Conservation (phyloP, 30 jellyfish, hydroid and myxozoan species). For the Hydractinia symbiolongicarpus region DNA sequence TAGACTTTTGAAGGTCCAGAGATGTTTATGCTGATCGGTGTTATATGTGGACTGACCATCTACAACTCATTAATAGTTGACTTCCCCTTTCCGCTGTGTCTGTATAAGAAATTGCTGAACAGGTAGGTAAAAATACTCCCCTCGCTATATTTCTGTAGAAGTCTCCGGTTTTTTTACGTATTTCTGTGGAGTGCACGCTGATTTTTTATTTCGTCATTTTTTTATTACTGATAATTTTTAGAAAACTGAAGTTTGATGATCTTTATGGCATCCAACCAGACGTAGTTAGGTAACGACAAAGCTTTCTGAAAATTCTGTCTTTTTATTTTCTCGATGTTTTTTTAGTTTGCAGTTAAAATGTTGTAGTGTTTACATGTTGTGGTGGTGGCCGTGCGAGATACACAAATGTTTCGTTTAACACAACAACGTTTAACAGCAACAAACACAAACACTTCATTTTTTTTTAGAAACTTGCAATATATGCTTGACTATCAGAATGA, state of each 20-base stretch:
- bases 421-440: too few relatives aligned
- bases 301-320: constrained; percentile 4
- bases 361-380: too few relatives aligned
- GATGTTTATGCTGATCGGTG: constrained; percentile 61
- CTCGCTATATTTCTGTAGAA: not conserved
- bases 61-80: constrained; percentile 67
- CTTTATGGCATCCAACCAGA: constrained; percentile 57
- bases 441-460: too few relatives aligned
- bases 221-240: not conserved
- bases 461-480: constrained; percentile 47
- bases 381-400: too few relatives aligned
- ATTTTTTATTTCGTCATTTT: too few relatives aligned
- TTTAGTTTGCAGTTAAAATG: not conserved
- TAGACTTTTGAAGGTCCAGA: constrained; percentile 69
- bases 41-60: constrained; percentile 79
- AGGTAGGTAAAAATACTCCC: constrained; percentile 34
- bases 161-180: too few relatives aligned
- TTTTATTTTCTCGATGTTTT: not conserved
- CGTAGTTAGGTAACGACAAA: constrained; percentile 52
- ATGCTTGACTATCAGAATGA: constrained; percentile 62
- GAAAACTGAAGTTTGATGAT: constrained; percentile 58
- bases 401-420: too few relatives aligned
- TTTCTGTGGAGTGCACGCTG: too few relatives aligned
- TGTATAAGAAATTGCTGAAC: constrained; percentile 66
- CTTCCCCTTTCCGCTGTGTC: constrained; percentile 67